phyloP scores from a whole-genome alignment of 53 echinoderm and acorn worm species.

The Hippasteria phrygiana region DNA sequence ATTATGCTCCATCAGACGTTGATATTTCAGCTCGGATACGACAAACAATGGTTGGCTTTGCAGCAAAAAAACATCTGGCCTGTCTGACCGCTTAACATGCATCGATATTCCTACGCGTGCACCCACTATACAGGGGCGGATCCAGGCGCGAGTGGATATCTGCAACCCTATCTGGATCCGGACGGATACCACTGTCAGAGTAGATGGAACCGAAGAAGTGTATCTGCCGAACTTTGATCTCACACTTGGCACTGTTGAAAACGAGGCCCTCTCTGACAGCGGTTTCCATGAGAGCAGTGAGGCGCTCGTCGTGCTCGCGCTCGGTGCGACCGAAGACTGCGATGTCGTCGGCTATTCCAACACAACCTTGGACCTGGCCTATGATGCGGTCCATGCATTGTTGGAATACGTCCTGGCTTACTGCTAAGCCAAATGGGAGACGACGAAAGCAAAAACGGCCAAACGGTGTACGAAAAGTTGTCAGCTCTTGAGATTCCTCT shows the following conservation, averaged over 20 bases:
- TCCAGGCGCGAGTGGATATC: constrained; percentile 50
- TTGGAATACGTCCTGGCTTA: constrained; percentile 81
- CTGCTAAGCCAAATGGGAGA: constrained; percentile 61
- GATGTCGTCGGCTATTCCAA: background rate
- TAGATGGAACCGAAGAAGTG: constrained; percentile 67
- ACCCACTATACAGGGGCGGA: too few relatives aligned
- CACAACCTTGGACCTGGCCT: constrained; percentile 54
- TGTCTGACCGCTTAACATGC: too few relatives aligned
- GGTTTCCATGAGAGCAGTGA: constrained; percentile 29
- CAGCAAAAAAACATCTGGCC: too few relatives aligned
- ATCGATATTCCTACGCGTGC: too few relatives aligned
- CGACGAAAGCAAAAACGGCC: constrained; percentile 71
- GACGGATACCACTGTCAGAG: constrained; percentile 29
- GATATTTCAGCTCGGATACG: too few relatives aligned
- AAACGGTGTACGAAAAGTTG: constrained; percentile 63
- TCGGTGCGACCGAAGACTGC: constrained; percentile 28
- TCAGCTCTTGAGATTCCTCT: constrained; percentile 49
- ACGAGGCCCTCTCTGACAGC: constrained; percentile 20
- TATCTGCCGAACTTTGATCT: constrained; percentile 34
- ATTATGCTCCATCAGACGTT: too few relatives aligned
- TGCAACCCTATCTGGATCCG: constrained; percentile 63
- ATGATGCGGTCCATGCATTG: constrained; percentile 69
- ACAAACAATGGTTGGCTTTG: too few relatives aligned
- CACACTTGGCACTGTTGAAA: too few relatives aligned
- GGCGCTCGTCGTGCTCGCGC: constrained; percentile 61